These are phyloP conservation scores for Sebastes hubbsi DNA, from an alignment of 2,797 vertebrate genomes.

Conservation along the genomic window DNA sequence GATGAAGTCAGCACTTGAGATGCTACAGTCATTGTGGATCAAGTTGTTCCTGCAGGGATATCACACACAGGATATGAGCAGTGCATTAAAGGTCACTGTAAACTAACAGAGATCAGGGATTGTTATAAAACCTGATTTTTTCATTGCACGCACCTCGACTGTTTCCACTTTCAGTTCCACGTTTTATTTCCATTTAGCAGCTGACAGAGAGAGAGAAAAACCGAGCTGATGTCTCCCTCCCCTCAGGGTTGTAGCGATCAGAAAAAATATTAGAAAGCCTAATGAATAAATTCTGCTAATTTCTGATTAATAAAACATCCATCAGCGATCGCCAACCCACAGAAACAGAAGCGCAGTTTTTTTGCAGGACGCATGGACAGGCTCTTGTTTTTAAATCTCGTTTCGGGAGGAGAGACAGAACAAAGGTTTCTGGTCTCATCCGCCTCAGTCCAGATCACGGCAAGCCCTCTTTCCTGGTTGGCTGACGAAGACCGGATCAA, in stretches of 20 bases:
- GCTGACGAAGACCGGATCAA: conserved; percentile 77
- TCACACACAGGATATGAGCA: neutral
- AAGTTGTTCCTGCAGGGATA: conserved; percentile 8
- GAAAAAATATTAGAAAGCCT: neutral
- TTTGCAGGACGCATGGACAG: conserved; percentile 16
- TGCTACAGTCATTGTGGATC: neutral
- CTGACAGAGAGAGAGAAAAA: conserved; percentile 30
- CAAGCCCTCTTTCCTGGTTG: conserved; percentile 81
- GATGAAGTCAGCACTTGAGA: conserved; percentile 3
- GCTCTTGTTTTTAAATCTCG: conserved; percentile 42
- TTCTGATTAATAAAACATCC: conserved; percentile 15
- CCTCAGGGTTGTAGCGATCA: conserved; percentile 41
- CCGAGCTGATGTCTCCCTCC: conserved; percentile 41
- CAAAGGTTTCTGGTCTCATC: conserved; percentile 82
- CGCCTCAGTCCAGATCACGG: conserved; percentile 80
- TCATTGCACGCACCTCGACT: conserved; percentile 72
- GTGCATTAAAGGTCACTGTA: conserved; percentile 15
- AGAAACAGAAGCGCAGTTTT: neutral
- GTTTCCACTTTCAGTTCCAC: conserved; percentile 73
- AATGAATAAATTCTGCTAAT: conserved; percentile 22
- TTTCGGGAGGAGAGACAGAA: conserved; percentile 56
- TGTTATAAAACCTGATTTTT: neutral
- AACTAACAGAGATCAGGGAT: conserved; percentile 1
- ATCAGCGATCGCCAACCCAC: conserved; percentile 7
- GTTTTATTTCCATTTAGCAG: conserved; percentile 78